Conservation (phyloP, 2,888 invertebrate species). For the Polylopha cassiicola region DNA sequence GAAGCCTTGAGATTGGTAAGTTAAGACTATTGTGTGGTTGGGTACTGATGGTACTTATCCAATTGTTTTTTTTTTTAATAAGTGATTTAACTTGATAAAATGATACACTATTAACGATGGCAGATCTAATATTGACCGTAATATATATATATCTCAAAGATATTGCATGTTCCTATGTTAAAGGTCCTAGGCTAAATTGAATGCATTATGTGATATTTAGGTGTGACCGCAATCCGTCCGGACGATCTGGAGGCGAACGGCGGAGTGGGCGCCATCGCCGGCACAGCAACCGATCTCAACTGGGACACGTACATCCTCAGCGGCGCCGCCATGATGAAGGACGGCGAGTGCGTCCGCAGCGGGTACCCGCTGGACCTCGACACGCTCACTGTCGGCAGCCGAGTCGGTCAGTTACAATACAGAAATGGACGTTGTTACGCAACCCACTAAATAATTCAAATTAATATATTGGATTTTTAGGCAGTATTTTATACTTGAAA, state of each 20-base stretch:
- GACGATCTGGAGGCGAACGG: constrained; percentile 85
- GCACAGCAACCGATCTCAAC: constrained; percentile 93
- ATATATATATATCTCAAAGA: background rate
- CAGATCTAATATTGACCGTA: too few relatives aligned
- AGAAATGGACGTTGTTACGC: background rate
- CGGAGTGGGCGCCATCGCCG: constrained; percentile 69
- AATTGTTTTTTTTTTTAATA: too few relatives aligned
- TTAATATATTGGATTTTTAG: too few relatives aligned
- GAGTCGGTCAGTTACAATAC: constrained; percentile 79
- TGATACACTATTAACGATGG: too few relatives aligned
- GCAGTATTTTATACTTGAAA: too few relatives aligned
- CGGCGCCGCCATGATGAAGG: constrained; percentile 94
- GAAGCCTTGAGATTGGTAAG: constrained; percentile 90
- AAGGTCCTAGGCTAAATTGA: too few relatives aligned
- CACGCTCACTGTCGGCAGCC: constrained; percentile 84
- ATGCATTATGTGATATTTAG: constrained; percentile 51
- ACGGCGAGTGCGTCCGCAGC: constrained; percentile 89
- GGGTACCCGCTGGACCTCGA: constrained; percentile 93
- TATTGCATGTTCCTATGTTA: too few relatives aligned
- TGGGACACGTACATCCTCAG: constrained; percentile 96
- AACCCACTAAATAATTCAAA: background rate
- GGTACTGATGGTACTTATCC: too few relatives aligned
- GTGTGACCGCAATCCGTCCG: constrained; percentile 92
- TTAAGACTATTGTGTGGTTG: too few relatives aligned
- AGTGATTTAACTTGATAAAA: too few relatives aligned